Base-by-base conservation (phyloP, 2,888 invertebrate genomes). In the Zygaena filipendulae region DNA sequence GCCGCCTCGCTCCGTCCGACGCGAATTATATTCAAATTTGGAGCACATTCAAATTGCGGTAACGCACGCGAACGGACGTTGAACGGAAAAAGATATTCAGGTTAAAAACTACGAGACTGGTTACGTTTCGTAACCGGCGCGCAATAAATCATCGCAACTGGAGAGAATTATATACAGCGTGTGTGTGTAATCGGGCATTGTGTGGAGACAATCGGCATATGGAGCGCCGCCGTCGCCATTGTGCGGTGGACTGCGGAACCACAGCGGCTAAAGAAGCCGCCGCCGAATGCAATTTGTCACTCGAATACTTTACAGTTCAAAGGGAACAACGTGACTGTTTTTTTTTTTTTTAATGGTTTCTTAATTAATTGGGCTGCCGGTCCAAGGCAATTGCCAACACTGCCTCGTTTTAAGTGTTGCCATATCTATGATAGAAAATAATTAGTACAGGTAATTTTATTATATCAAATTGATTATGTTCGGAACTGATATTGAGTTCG, bases 21-120 rank as follows among this genome's bases (percentile, higher is more conserved):
- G 49, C 61, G 54, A 71, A 79, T 79, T 79, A 79, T 77, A 68
- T 77, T 77, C 75, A 58, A 72, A 79, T 79, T 79, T 72, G 45
- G 77, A 74, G 61, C 74, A 75, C 56, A 68, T 68, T 64, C 57
- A 75, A 79, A 77, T 77, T 77, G 68, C 66, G 41, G 70, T 70
- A 66, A 48, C 50, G 71, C 79, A 79, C 77, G 79, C 79, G 63
- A 77, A 61, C 66, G 54, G 60, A 58, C 62, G 54, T 38, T 59
- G 54, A 52, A 47, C 64, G 63, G 64, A 66, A 62, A 49, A 53
- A 61, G 54, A 57, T 61, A 62, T 59, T 59, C 58, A 54, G 52
- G 54, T 8, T 23, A 13, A 13, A 19, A 43, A 35, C n/a, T n/a
- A n/a, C 35, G 37, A 51, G 50, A 49, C 46, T n/a, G n/a, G 49